A percentile compares a stretch with the other conserved stretches of the same genome.
Conservation (phyloP, 2,888 invertebrate genomes). For the Eupithecia tripunctaria region DNA sequence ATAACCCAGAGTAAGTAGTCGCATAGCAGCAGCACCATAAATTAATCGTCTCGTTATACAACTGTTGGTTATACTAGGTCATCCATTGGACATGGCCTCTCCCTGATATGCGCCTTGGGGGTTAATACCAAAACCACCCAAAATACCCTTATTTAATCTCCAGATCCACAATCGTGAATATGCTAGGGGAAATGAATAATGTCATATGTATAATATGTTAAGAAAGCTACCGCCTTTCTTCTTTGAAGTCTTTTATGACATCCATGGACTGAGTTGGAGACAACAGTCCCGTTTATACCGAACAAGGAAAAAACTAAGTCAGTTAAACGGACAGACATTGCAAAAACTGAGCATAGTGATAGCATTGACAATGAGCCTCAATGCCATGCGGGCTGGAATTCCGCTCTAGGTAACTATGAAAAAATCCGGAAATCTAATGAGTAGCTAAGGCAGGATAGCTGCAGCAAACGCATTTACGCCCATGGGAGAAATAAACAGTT, state of each 20-base stretch:
- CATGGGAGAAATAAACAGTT: background rate
- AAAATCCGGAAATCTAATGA: conserved; percentile 51
- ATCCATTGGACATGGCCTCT: no score
- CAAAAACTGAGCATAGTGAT: conserved; percentile 35
- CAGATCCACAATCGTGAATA: no score
- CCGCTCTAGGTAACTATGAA: conserved; percentile 47
- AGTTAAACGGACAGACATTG: conserved; percentile 36
- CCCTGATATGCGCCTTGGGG: no score
- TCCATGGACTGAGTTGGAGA: background rate
- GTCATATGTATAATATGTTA: no score
- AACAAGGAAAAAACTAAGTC: conserved; percentile 27
- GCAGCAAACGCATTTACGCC: background rate
- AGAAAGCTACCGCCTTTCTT: background rate
- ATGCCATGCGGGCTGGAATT: conserved; percentile 51
- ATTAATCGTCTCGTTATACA: background rate
- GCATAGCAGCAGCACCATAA: no score
- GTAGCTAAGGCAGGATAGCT: conserved; percentile 20
- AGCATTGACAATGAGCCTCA: conserved; percentile 50
- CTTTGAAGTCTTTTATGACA: background rate
- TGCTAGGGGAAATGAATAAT: no score
- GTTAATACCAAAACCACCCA: background rate
- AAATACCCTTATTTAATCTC: no score
- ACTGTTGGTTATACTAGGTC: background rate
- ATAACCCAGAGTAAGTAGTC: no score
- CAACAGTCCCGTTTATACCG: background rate